These are phyloP conservation scores for Apomyelois bistriatella DNA, from an alignment of 2,888 invertebrate species.

Conservation along the genomic window DNA sequence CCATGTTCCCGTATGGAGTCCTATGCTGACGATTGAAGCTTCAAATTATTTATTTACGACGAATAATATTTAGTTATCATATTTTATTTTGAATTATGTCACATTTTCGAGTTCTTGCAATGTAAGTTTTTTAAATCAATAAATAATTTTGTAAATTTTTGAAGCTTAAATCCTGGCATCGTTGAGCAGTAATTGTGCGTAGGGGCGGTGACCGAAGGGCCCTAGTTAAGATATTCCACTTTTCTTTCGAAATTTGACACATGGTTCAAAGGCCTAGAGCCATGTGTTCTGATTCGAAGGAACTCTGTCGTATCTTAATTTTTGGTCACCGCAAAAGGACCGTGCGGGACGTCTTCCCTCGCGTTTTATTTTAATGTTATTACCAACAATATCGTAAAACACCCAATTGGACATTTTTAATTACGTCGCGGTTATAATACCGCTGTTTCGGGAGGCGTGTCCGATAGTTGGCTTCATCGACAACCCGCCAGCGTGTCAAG, in stretches of 20 bases:
- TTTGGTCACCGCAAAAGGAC: constrained; percentile 59
- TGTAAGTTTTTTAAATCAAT: too few species aligned
- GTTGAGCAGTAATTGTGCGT: constrained; percentile 40
- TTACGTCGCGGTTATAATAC: constrained; percentile 49
- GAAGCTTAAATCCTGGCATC: constrained; percentile 50
- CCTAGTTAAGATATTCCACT: constrained; percentile 59
- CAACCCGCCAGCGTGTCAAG: constrained; percentile 41
- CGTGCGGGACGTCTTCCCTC: constrained; percentile 59
- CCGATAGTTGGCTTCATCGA: constrained; percentile 69
- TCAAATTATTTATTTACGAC: constrained; percentile 22
- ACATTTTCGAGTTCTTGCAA: too few species aligned
- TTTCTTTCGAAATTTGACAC: constrained; percentile 60
- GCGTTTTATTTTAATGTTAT: constrained; percentile 35
- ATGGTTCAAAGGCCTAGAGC: constrained; percentile 76
- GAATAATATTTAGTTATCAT: too few species aligned
- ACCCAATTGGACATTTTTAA: constrained; percentile 54
- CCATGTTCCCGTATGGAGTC: constrained; percentile 53
- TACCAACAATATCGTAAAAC: constrained; percentile 50
- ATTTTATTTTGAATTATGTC: too few species aligned
- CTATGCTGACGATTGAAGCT: constrained; percentile 50
- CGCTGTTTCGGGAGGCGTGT: constrained; percentile 56
- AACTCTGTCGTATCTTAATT: constrained; percentile 61
- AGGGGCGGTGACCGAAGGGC: constrained; percentile 70
- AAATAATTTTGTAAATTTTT: too few species aligned
- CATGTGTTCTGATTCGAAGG: constrained; percentile 62